These are phyloP conservation scores for Dasyurus viverrinus DNA, from an alignment of 2,113 vertebrate genomes.

Conservation along the genomic window DNA sequence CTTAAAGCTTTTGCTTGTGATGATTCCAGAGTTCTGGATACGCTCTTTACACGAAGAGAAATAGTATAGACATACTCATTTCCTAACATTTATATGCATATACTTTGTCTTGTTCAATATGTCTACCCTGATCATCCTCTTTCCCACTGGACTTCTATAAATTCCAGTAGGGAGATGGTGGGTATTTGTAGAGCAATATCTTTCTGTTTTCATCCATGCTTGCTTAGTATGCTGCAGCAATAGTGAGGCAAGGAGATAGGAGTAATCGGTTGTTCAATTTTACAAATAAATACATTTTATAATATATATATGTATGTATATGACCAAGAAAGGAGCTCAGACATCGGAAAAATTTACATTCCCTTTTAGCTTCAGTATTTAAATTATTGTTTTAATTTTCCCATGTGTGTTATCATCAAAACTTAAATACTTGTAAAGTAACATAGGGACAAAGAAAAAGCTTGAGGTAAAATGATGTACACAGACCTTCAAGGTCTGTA, in stretches of 20 bases:
- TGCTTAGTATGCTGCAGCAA: neutral
- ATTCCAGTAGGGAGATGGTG: neutral
- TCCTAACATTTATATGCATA: neutral
- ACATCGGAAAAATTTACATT: neutral
- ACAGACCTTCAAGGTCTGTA: neutral
- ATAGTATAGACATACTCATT: neutral
- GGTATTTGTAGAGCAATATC: constrained; percentile 11
- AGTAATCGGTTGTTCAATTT: neutral
- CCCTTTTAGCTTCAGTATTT: neutral
- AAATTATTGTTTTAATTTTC: neutral
- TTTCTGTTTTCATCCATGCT: neutral
- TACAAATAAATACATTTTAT: constrained; percentile 12
- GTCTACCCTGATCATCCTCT: constrained; percentile 17
- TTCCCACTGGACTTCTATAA: neutral
- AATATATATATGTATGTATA: constrained; percentile 5
- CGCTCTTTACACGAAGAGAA: neutral
- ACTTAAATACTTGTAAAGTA: constrained; percentile 10
- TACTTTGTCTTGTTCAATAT: neutral
- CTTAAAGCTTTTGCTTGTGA: neutral
- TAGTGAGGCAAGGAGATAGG: neutral
- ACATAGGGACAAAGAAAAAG: neutral
- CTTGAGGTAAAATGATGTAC: constrained; percentile 9
- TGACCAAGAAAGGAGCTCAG: neutral
- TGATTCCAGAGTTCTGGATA: constrained; percentile 16
- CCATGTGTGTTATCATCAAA: neutral